Evolutionary conservation across 2,888 invertebrate genomes (phyloP), one percentile per base, ranked within the genome.

Genomic region (Abrostola tripartita): DNA sequence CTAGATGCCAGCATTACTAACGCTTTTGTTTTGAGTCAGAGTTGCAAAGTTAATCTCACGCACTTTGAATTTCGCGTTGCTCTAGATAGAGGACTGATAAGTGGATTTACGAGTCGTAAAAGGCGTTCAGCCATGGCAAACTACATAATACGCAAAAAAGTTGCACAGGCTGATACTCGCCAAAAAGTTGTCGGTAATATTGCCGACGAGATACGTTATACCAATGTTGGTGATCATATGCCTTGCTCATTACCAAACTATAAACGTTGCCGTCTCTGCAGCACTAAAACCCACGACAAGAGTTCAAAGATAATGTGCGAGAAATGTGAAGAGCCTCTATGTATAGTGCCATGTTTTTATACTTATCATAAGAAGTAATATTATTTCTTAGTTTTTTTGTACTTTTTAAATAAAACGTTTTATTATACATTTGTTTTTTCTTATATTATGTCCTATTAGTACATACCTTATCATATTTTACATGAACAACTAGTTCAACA

Each of bases 1-100:
- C 74, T 74, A 62, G 74, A 74, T 57, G 52, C 62, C 64, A 63
- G 61, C 38, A 56, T 68, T 49, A 74, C 74, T 56, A 76, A 76
- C 49, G 44, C 73, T n/a, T n/a, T n/a, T n/a, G n/a, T n/a, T n/a
- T n/a, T n/a, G n/a, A n/a, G n/a, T n/a, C n/a, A n/a, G n/a, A n/a
- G n/a, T n/a, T n/a, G n/a, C n/a, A n/a, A n/a, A n/a, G n/a, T n/a
- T n/a, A n/a, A n/a, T n/a, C n/a, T n/a, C n/a, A n/a, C n/a, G n/a
- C n/a, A n/a, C n/a, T n/a, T n/a, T n/a, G n/a, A n/a, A n/a, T n/a
- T n/a, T n/a, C n/a, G n/a, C n/a, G n/a, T n/a, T n/a, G n/a, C n/a
- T n/a, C n/a, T n/a, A n/a, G n/a, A n/a, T n/a, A n/a, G n/a, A n/a
- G n/a, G n/a, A n/a, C n/a, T n/a, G n/a, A n/a, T n/a, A n/a, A n/a